phyloP scores from a whole-genome alignment of 2,888 invertebrate genomes.

The Silvanus unidentatus region DNA sequence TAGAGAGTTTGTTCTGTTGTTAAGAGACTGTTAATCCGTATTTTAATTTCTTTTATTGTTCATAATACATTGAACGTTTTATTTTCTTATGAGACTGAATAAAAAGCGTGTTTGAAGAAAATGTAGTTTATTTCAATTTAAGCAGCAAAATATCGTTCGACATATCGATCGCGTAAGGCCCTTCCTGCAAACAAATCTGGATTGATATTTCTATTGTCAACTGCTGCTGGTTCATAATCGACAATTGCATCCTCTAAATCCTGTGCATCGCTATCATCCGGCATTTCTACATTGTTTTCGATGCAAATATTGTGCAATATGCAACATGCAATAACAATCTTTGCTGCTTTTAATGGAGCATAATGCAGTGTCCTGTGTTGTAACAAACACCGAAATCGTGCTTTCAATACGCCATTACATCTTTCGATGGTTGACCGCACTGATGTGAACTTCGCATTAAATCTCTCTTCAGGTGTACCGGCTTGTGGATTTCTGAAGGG shows the following conservation, averaged over 20 bases:
- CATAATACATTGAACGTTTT: background rate
- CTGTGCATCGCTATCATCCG: background rate
- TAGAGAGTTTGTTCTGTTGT: no score
- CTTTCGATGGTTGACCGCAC: conserved; percentile 14
- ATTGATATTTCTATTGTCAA: background rate
- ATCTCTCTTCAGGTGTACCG: conserved; percentile 12
- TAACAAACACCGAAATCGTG: conserved; percentile 9
- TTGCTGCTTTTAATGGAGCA: conserved; percentile 6
- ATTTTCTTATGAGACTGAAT: background rate
- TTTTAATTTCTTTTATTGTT: background rate
- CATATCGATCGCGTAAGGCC: background rate
- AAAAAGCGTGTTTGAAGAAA: background rate
- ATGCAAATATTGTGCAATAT: background rate
- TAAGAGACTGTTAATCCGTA: no score
- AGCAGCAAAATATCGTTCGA: background rate
- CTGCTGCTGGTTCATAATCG: background rate
- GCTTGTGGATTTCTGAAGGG: conserved; percentile 6
- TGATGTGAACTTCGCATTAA: conserved; percentile 7
- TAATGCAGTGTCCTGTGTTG: conserved; percentile 16
- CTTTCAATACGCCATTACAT: conserved; percentile 18
- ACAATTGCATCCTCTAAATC: background rate
- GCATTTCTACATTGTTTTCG: background rate
- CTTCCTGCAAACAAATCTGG: background rate
- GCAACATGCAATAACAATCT: background rate
- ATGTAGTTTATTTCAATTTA: background rate